Base-by-base conservation (phyloP, 2,888 invertebrate species). In the Zootermopsis nevadensis region DNA sequence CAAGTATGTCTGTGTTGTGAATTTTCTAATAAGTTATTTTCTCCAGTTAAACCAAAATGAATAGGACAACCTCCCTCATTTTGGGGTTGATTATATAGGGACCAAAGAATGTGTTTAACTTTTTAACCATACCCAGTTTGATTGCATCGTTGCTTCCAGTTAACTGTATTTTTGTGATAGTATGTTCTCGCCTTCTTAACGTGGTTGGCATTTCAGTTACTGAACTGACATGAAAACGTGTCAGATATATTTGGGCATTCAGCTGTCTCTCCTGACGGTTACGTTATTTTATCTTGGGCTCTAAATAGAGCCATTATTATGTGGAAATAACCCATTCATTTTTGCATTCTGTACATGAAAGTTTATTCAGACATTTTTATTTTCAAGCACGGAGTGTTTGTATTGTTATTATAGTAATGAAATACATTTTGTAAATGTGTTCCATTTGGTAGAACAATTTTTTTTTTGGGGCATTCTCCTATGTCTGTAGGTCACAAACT, bases 121-220 rank as follows among this genome's bases (percentile, higher is more conserved):
- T 79, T 76, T 79, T 79, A 79, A 79, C 66, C 79, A 79, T 66
- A 79, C n/a, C 79, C 79, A 79, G 79, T 79, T 77, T 77, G 55
- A 77, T 77, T 77, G 77, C 77, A 55, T 53, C 55, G 7, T 77
- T 79, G 79, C 79, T 79, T 35, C 79, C 79, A 60, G 24, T 66
- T 48, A n/a, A 55, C 77, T 77, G 33, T 55, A 77, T 33, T 77
- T 72, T 77, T 55, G 60, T 79, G 60, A 79, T 35, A 79, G 79
- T 31, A 60, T n/a, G 74, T 76, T 76, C 12, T n/a, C 42, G 35
- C 76, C 76, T 42, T 27, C 42, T 30, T 27, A 76, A 22, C 42
- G n/a, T 42, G 76, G 35, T 35, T 72, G 35, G 42, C 76, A 76
- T 15, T 15, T 27, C 27, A 76, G 12, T 22, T 72, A 7, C 7